Percentiles rank a stretch among this genome's conserved stretches.
Conservation (phyloP, 2,888 invertebrate genomes). For the Rhaphigaster nebulosa region DNA sequence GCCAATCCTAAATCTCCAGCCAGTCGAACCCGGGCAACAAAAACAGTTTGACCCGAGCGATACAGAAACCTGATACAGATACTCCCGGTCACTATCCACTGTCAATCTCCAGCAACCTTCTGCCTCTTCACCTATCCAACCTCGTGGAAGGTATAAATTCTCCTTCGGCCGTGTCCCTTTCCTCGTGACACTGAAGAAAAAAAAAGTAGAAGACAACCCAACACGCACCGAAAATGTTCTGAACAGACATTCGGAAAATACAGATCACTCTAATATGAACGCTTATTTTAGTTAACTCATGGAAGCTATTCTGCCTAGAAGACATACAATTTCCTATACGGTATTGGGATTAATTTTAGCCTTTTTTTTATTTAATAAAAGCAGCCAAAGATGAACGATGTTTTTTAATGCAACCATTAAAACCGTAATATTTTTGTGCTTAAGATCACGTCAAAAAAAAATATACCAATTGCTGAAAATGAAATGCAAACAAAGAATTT, state of each 20-base stretch:
- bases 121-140: slow-evolving; percentile 36
- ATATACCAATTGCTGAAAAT: too few species aligned
- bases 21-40: slow-evolving; percentile 51
- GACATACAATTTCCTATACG: neutral
- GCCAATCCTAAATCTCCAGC: slow-evolving; percentile 50
- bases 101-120: slow-evolving; percentile 40
- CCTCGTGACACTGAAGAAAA: neutral
- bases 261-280: neutral
- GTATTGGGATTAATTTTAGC: too few species aligned
- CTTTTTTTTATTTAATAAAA: too few species aligned
- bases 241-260: neutral
- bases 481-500: too few species aligned
- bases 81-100: slow-evolving; percentile 50
- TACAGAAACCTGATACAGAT: slow-evolving; percentile 55
- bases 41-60: slow-evolving; percentile 49
- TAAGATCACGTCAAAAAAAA: too few species aligned
- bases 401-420: too few species aligned
- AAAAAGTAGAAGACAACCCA: neutral
- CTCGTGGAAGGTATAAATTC: slow-evolving; percentile 23
- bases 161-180: neutral
- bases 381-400: too few species aligned
- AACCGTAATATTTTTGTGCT: too few species aligned
- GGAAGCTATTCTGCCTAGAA: neutral
- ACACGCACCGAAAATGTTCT: neutral
- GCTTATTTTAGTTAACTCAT: neutral